Conservation (phyloP, 2,113 vertebrate species). For the Pristiophorus japonicus region DNA sequence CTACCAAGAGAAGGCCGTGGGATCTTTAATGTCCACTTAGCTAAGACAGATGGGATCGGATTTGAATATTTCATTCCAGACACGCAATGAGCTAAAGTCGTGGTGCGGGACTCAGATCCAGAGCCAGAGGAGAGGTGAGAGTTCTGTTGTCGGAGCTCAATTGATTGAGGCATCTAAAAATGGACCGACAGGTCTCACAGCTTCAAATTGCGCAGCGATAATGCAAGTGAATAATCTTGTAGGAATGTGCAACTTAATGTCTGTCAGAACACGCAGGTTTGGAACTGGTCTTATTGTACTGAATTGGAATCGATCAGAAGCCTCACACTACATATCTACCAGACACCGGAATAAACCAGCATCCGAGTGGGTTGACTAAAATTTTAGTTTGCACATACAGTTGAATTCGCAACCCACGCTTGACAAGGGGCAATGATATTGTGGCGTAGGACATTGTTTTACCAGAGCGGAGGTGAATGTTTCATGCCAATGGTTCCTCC, state of each 20-base stretch:
- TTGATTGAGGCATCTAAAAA: background rate
- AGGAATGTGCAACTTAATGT: background rate
- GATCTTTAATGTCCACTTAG: background rate
- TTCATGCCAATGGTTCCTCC: background rate
- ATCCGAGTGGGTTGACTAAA: background rate
- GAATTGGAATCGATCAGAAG: background rate
- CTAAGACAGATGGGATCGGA: background rate
- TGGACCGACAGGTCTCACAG: background rate
- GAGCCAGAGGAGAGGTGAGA: background rate
- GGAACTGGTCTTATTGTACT: background rate
- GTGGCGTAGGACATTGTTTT: background rate
- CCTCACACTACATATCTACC: background rate
- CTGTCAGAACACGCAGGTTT: background rate
- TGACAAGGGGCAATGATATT: background rate
- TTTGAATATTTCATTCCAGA: background rate
- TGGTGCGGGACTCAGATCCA: background rate
- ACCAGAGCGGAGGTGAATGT: background rate
- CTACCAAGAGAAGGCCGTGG: background rate
- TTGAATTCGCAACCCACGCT: background rate
- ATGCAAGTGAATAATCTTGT: background rate
- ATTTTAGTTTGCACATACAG: background rate
- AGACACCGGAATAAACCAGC: background rate
- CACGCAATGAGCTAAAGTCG: background rate
- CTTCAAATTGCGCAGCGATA: background rate
- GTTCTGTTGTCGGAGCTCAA: background rate